Conservation (phyloP, 1,140 invertebrate genomes). For the Dermatophagoides farinae region DNA sequence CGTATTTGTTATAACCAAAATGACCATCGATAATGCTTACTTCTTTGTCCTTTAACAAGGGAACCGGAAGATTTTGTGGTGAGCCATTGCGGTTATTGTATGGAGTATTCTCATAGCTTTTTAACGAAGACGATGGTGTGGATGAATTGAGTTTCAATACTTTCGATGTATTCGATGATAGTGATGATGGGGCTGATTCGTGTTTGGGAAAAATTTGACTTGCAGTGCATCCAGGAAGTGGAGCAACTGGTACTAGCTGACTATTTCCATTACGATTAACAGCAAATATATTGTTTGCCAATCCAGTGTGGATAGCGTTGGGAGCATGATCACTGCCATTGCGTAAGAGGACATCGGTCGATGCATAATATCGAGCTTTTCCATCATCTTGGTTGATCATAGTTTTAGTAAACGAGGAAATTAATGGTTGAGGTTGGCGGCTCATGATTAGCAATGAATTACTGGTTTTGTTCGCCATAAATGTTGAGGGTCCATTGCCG, state of each 20-base stretch:
- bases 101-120: neutral
- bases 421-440: neutral
- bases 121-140: neutral
- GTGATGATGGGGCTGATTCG: neutral
- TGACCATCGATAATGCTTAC: neutral
- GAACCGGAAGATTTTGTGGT: neutral
- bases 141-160: neutral
- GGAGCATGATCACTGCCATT: neutral
- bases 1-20: slow-evolving; percentile 9
- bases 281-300: neutral
- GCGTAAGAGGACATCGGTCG: neutral
- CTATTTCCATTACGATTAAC: neutral
- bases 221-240: neutral
- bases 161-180: slow-evolving; percentile 3
- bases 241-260: neutral
- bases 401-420: neutral
- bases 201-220: neutral
- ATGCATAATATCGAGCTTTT: slow-evolving; percentile 6
- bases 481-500: neutral
- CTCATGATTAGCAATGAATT: neutral
- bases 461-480: neutral
- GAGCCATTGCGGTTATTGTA: neutral
- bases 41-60: neutral
- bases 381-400: neutral
- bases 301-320: neutral